These are phyloP conservation scores for Melopsittacus undulatus DNA, from an alignment of 2,797 vertebrate genomes.

Conservation along the genomic window DNA sequence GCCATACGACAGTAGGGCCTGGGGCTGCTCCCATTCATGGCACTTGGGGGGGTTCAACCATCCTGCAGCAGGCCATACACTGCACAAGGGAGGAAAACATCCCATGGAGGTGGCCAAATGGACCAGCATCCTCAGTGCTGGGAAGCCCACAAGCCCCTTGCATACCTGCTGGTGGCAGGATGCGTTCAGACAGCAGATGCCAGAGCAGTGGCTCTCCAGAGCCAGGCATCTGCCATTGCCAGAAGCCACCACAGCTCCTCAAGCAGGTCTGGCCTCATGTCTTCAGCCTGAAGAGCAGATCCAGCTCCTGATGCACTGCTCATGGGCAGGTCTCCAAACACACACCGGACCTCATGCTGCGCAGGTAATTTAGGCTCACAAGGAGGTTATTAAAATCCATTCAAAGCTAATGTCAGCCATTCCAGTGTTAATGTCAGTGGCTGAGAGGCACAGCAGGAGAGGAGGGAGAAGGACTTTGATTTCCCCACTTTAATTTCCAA, in stretches of 20 bases:
- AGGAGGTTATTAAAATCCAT: slow-evolving; percentile 64
- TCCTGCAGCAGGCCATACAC: not conserved
- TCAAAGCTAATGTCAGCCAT: slow-evolving; percentile 45
- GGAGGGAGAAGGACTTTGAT: not conserved
- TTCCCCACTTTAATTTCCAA: not conserved
- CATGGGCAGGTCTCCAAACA: not conserved
- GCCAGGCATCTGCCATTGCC: not conserved
- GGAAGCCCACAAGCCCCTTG: not conserved
- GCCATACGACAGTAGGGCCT: not conserved
- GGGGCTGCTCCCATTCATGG: not conserved
- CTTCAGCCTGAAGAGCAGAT: not conserved
- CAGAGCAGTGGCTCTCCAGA: not conserved
- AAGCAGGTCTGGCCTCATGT: accelerated
- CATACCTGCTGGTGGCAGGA: not conserved
- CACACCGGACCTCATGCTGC: not conserved
- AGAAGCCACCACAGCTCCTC: not conserved
- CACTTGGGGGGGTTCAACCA: not conserved
- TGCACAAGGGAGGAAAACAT: not conserved
- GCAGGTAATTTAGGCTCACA: not conserved
- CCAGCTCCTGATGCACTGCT: not conserved
- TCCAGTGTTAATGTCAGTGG: slow-evolving; percentile 28
- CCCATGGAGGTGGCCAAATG: not conserved
- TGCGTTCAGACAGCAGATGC: not conserved
- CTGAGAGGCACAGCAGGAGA: slow-evolving; percentile 48
- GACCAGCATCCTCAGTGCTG: not conserved